phyloP scores from a whole-genome alignment of 2,888 invertebrate genomes.

The Agrotis ipsilon region DNA sequence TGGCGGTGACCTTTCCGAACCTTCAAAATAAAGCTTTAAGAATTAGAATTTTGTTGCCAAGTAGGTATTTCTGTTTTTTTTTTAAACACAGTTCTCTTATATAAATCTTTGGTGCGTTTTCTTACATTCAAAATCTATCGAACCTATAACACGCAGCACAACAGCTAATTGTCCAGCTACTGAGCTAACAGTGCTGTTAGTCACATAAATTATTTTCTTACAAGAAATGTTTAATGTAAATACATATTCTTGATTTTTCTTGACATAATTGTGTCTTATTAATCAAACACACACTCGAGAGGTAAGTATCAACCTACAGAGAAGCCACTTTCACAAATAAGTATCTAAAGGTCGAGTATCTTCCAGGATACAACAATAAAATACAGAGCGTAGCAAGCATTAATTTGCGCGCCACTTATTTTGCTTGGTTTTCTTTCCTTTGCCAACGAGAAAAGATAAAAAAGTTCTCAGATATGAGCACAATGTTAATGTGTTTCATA shows the following conservation, averaged over 20 bases:
- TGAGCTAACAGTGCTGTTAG: no score
- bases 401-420: constrained; percentile 23
- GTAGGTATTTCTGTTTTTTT: no score
- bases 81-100: no score
- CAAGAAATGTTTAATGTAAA: not conserved
- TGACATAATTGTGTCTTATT: not conserved
- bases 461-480: constrained; percentile 2
- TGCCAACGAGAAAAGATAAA: constrained; percentile 14
- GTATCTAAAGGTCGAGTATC: not conserved
- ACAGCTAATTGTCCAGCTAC: no score
- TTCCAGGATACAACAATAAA: not conserved
- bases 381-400: not conserved
- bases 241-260: not conserved
- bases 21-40: not conserved
- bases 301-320: not conserved
- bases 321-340: not conserved
- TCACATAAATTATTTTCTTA: not conserved
- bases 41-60: not conserved
- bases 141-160: no score
- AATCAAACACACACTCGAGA: not conserved
- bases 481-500: constrained; percentile 18
- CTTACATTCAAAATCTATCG: no score
- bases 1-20: not conserved
- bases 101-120: no score
- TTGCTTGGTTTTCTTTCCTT: constrained; percentile 5